Evolutionary conservation across 1,140 invertebrate species (phyloP), one percentile per base, ranked within the genome.

Genomic region (Papilio aristodemus): DNA sequence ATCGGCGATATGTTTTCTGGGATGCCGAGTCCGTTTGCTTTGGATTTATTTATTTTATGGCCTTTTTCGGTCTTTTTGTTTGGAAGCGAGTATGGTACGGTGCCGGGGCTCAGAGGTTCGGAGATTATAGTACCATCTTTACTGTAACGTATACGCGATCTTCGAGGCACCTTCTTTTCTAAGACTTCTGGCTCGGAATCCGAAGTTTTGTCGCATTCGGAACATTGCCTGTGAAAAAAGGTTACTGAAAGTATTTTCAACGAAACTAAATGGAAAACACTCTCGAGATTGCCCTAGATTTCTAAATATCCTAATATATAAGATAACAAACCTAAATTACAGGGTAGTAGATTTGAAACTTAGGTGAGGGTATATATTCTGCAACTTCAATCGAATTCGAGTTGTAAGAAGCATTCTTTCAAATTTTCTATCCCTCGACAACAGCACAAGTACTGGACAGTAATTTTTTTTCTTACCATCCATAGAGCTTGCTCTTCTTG

Each of bases 401-500:
- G n/a, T n/a, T n/a, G n/a, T n/a, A n/a, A n/a, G n/a, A n/a, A n/a
- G n/a, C n/a, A n/a, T n/a, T n/a, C n/a, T n/a, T n/a, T n/a, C n/a
- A n/a, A n/a, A n/a, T n/a, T n/a, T n/a, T n/a, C n/a, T n/a, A n/a
- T n/a, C n/a, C n/a, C n/a, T n/a, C n/a, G n/a, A n/a, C n/a, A n/a
- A n/a, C n/a, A n/a, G n/a, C n/a, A n/a, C n/a, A n/a, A n/a, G n/a
- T n/a, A n/a, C n/a, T n/a, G n/a, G n/a, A n/a, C n/a, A n/a, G n/a
- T n/a, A n/a, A n/a, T n/a, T n/a, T n/a, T n/a, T n/a, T n/a, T 11
- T 86, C 87, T 85, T 88, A 96, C 98, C 98, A 99, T 78, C 97
- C 97, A 94, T 97, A 93, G 4, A 96, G 94, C 91, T 98, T 98
- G 22, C 97, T 97, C 92, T 98, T 98, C 86, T 97, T 98, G 0